phyloP scores from a whole-genome alignment of 2,797 vertebrate species.

The Mycteria americana region DNA sequence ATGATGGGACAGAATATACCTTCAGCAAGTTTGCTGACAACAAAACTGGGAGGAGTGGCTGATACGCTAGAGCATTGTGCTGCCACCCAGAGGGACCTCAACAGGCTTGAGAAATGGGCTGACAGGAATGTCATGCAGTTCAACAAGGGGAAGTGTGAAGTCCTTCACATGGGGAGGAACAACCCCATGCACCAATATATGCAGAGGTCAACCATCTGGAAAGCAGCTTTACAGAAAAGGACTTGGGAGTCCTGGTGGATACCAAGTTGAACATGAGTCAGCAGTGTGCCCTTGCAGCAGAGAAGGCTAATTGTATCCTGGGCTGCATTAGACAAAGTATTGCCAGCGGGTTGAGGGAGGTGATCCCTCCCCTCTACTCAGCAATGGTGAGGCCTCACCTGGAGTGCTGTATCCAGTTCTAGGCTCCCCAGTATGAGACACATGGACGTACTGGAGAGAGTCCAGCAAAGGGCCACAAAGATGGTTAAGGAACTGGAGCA shows the following conservation, averaged over 20 bases:
- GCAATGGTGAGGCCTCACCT: neutral
- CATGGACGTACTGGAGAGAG: neutral
- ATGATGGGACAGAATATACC: neutral
- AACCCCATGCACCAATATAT: neutral
- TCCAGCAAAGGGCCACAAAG: neutral
- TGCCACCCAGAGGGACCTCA: neutral
- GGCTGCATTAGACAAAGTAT: neutral
- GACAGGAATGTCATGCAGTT: neutral
- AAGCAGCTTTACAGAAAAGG: neutral
- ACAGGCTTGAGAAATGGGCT: neutral
- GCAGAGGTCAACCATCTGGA: neutral
- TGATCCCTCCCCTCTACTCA: neutral
- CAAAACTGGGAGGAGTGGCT: neutral
- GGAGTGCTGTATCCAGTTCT: neutral
- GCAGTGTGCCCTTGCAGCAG: neutral
- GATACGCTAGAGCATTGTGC: neutral
- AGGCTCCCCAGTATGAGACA: neutral
- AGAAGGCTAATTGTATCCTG: neutral
- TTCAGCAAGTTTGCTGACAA: neutral
- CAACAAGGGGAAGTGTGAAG: neutral
- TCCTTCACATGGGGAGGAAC: neutral
- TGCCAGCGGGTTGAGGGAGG: neutral
- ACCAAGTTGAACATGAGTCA: neutral
- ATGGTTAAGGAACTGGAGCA: neutral
- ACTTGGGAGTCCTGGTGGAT: neutral